These are phyloP conservation scores for Sebastes hubbsi DNA, from an alignment of 2,797 vertebrate species.

Conservation along the genomic window DNA sequence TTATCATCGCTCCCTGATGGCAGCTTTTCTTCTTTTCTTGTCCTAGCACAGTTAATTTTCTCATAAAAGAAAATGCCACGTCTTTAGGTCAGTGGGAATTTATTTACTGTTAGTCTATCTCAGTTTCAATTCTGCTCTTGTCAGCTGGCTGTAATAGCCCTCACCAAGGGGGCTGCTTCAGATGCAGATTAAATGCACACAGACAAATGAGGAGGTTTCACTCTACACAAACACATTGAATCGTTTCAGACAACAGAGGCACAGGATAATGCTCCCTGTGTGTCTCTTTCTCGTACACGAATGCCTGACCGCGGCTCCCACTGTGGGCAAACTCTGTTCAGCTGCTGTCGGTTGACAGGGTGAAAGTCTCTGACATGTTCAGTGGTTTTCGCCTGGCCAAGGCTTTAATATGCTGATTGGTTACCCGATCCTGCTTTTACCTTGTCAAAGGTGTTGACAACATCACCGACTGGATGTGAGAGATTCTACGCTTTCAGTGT, in stretches of 20 bases:
- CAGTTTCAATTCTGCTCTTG: slow-evolving; percentile 24
- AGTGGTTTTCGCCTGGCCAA: slow-evolving; percentile 12
- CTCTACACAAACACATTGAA: slow-evolving; percentile 31
- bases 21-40: slow-evolving; percentile 3
- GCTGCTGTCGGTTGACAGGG: slow-evolving; percentile 1
- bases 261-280: slow-evolving; percentile 8
- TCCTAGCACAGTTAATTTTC: neutral
- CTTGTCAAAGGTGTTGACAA: slow-evolving; percentile 34
- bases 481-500: neutral
- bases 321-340: slow-evolving; percentile 2
- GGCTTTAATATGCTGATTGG: slow-evolving; percentile 29
- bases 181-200: slow-evolving; percentile 39
- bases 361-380: slow-evolving; percentile 37
- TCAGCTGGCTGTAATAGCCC: slow-evolving; percentile 32
- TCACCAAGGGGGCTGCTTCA: slow-evolving; percentile 21
- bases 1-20: slow-evolving; percentile 13
- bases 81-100: slow-evolving; percentile 16
- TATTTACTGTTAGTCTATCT: slow-evolving; percentile 27
- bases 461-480: neutral
- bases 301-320: neutral
- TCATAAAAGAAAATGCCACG: neutral
- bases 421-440: slow-evolving; percentile 28
- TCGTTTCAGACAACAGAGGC: slow-evolving; percentile 34
- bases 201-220: slow-evolving; percentile 40
- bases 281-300: slow-evolving; percentile 21